Evolutionary conservation across 2,113 vertebrate species (phyloP).

Genomic region (Hipposideros armiger): DNA sequence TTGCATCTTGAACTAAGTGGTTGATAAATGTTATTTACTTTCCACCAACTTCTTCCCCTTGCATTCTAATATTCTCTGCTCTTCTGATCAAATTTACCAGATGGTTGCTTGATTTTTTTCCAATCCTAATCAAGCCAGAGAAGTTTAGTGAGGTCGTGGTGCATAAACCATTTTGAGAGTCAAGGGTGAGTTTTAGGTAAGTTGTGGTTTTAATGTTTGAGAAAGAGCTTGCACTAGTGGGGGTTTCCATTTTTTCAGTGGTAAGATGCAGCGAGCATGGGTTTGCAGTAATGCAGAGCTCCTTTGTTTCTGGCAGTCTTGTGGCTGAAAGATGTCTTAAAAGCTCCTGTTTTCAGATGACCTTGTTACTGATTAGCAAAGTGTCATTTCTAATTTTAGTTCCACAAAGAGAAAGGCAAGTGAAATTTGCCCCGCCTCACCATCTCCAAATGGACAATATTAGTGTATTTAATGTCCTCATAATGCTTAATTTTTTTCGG

Average conservation of each 20-base stretch:
- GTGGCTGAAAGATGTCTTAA: constrained; percentile 55
- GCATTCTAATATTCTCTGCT: constrained; percentile 18
- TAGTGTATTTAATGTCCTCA: constrained; percentile 5
- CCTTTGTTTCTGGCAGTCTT: neutral
- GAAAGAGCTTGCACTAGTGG: neutral
- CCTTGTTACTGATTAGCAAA: constrained; percentile 37
- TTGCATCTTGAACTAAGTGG: neutral
- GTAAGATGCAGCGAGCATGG: neutral
- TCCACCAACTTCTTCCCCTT: neutral
- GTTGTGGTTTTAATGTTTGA: constrained; percentile 53
- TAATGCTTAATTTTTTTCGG: neutral
- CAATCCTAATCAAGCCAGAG: constrained; percentile 21
- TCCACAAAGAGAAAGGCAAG: constrained; percentile 57
- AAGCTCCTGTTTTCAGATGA: constrained; percentile 52
- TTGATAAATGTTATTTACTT: neutral
- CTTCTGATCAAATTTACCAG: constrained; percentile 36
- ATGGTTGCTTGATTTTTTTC: neutral
- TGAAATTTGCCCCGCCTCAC: neutral
- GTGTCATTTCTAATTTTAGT: constrained; percentile 65
- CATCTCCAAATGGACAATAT: neutral
- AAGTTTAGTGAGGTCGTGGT: constrained; percentile 7
- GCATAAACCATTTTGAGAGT: constrained; percentile 22
- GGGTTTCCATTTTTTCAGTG: constrained; percentile 35
- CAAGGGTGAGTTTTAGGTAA: constrained; percentile 46
- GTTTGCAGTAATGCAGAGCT: neutral